A percentile compares a stretch with the other conserved stretches of the same genome.
Conservation (phyloP, 2,888 invertebrate genomes). For the Perizoma affinitatum region DNA sequence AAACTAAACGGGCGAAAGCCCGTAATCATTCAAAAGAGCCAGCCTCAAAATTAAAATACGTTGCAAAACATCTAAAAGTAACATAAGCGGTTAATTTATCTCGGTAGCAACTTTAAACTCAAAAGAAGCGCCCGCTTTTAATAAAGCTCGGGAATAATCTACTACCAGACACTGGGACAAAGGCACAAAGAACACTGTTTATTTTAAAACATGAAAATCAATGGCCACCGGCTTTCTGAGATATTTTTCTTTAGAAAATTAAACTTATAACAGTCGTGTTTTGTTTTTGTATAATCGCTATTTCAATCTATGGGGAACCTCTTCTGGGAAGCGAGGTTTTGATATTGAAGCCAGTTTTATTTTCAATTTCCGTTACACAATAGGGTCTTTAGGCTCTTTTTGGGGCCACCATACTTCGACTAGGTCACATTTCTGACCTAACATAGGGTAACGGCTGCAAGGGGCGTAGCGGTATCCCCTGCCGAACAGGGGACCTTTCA, state of each 20-base stretch:
- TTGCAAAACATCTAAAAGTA: constrained; percentile 21
- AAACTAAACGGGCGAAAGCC: no score
- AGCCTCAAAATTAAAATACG: constrained; percentile 18
- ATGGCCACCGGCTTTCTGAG: constrained; percentile 17
- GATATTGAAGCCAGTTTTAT: no score
- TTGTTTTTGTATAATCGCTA: constrained; percentile 4
- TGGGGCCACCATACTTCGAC: no score
- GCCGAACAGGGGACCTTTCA: no score
- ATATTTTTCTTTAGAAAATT: constrained; percentile 11
- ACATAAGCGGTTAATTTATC: constrained; percentile 33
- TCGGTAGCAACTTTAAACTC: constrained; percentile 30
- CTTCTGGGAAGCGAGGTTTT: no score
- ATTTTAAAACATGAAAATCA: constrained; percentile 36
- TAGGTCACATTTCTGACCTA: no score
- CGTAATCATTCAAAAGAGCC: constrained; percentile 11
- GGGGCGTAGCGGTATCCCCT: no score
- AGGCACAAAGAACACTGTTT: constrained; percentile 31
- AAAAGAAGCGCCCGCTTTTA: constrained; percentile 33
- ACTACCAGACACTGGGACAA: constrained; percentile 31
- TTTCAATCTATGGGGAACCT: no score
- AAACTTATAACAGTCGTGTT: background rate
- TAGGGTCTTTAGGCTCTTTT: no score
- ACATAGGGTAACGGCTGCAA: no score
- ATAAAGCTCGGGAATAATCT: constrained; percentile 34
- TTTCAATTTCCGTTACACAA: no score